Percentiles rank a stretch among this genome's conserved stretches.
Evolutionary conservation across 2,888 invertebrate genomes (phyloP).

Genomic region (Calameuta filiformis): DNA sequence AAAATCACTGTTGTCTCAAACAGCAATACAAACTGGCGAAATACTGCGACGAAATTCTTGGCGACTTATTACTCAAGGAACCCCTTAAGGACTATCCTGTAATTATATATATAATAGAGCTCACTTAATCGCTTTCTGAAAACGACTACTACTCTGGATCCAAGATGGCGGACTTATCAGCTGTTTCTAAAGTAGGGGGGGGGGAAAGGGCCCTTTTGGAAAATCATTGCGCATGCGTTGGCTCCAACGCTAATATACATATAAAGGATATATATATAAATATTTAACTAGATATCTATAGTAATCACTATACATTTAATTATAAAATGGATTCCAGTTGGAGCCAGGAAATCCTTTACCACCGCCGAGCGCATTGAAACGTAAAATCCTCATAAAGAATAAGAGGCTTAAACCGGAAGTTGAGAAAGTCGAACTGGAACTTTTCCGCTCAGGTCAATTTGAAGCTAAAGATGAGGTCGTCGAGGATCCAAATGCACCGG

Average conservation of each 20-base stretch:
- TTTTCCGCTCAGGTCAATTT: constrained; percentile 69
- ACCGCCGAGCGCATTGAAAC: constrained; percentile 73
- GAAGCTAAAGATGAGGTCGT: constrained; percentile 68
- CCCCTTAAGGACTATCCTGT: constrained; percentile 72
- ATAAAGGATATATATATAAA: too few species aligned
- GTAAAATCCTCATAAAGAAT: constrained; percentile 78
- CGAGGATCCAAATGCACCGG: constrained; percentile 66
- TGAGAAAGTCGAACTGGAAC: constrained; percentile 72
- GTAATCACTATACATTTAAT: neutral
- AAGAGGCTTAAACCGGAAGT: constrained; percentile 76
- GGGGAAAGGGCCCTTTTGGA: too few species aligned
- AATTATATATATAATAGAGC: constrained; percentile 37
- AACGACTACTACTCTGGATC: neutral
- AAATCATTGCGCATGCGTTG: too few species aligned
- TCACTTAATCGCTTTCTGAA: constrained; percentile 1
- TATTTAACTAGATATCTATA: too few species aligned
- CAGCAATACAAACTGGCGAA: constrained; percentile 78
- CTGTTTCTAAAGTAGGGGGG: too few species aligned
- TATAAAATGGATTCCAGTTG: constrained; percentile 55
- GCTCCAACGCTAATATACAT: too few species aligned
- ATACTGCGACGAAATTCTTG: constrained; percentile 78
- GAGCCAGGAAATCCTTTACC: constrained; percentile 73
- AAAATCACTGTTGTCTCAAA: constrained; percentile 75
- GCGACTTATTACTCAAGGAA: constrained; percentile 73
- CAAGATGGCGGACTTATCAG: too few species aligned